Evolutionary conservation across 1,140 invertebrate species (phyloP), one percentile per base, ranked within the genome.

Genomic region (Cephus cinctus): DNA sequence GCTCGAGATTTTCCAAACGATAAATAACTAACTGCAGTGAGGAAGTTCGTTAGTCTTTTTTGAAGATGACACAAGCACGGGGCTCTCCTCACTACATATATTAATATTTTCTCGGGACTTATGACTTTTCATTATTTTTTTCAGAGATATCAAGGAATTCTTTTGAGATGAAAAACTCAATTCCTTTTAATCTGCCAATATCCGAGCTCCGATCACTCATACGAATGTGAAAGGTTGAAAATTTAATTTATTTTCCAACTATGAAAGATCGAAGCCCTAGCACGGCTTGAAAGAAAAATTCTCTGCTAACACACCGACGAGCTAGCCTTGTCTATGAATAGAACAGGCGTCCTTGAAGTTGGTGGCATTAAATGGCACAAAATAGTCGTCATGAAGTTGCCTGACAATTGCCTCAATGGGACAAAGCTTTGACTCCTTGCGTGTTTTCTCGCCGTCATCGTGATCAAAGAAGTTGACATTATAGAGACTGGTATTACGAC

Each of bases 301-400:
- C 11, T 9, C 35, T 36, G 35, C 16, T 36, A 8, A 2, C 25
- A n/a, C n/a, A n/a, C n/a, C n/a, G n/a, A n/a, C n/a, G 11, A 9
- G 8, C 22, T 41, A 41, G 4, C 39, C 39, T 4, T 65, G 51
- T 34, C 64, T 69, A 19, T 73, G 77, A 16, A 75, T 65, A 5
- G 77, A 71, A 57, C 89, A 93, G 4, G 89, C 88, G 59, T 92
- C 89, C 71, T 91, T 92, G 61, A 87, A 90, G 76, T 93, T 93
- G 8, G 86, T 89, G 3, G 85, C 85, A 66, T 92, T 92, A 27
- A 93, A 86, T 9, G 79, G 71, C 5, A 78, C 68, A 65, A 93
- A 93, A 69, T 92, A 93, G 69, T 91, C 87, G 59, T 93, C 89
- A 59, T 92, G 89, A 42, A 91, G 77, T 64, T 90, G 90, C 34